These are phyloP conservation scores for Papilio glaucus DNA, from an alignment of 1,140 invertebrate species.

Conservation along the genomic window DNA sequence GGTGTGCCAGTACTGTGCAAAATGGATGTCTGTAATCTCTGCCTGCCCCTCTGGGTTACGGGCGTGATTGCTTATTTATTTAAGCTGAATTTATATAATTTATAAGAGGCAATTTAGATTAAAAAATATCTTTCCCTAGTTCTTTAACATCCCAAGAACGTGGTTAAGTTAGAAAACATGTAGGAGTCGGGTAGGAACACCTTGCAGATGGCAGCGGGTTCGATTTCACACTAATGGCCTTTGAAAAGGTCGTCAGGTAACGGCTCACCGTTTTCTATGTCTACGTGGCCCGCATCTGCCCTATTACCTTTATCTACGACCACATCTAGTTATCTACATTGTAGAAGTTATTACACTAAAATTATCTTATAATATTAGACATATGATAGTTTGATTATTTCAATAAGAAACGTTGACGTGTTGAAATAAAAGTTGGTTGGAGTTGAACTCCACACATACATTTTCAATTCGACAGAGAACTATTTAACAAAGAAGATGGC, in stretches of 20 bases:
- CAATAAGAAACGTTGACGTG: background rate
- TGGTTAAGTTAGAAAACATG: constrained; percentile 5
- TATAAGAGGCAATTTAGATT: too few relatives aligned
- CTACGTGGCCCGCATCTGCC: background rate
- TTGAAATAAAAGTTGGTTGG: background rate
- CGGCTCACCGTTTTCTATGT: background rate
- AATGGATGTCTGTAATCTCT: too few relatives aligned
- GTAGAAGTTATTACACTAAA: background rate
- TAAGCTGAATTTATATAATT: too few relatives aligned
- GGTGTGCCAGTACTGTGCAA: too few relatives aligned
- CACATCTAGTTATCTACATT: background rate
- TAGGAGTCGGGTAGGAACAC: constrained; percentile 6
- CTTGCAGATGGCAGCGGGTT: constrained; percentile 9
- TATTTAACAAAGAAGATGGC: constrained; percentile 29
- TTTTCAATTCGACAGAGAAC: constrained; percentile 24
- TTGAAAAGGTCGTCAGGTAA: constrained; percentile 21
- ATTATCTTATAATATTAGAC: too few relatives aligned
- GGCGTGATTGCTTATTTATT: too few relatives aligned
- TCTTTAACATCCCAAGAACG: background rate
- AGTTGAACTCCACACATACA: background rate
- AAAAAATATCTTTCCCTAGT: background rate
- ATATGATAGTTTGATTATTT: background rate
- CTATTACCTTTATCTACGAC: constrained; percentile 5
- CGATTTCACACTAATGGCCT: constrained; percentile 24
- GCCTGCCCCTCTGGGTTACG: too few relatives aligned